Evolutionary conservation across 2,797 vertebrate genomes (phyloP), one percentile per base, ranked within the genome.

Genomic region (Dromococcyx pavoninus): DNA sequence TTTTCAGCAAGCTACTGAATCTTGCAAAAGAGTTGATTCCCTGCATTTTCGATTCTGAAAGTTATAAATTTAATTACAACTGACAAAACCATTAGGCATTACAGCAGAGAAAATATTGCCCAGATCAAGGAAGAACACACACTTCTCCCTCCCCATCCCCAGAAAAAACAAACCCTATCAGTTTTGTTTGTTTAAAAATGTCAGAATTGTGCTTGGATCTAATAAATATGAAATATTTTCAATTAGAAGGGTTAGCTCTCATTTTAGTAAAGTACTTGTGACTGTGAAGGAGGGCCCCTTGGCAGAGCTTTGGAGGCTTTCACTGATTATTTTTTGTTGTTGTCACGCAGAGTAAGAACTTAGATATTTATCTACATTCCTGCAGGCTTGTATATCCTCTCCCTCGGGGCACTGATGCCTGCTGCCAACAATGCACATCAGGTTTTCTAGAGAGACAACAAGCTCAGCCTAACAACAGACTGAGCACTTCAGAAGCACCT

Each of bases 361-460:
- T 28, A 76, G 84, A 93, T 95, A 60, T 61, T 90, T 92, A 94
- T 88, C 91, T 95, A 54, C 92, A 67, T 95, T 94, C 94, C 94
- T 89, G 67, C 77, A 95, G 94, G 90, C 80, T 89, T 89, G 82
- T 88, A 67, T 91, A 84, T 94, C 86, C 74, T 76, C 56, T 88
- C 86, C 90, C 91, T 85, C 1, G 2, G 58, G 93, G 56, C 77
- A 46, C 2, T 37, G 48, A 27, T 53, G 41, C 60, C 51, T 86
- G 64, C 74, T 88, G 93, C 86, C 92, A 87, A 32, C 48, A 85
- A 76, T 11, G 33, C 60, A 86, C 56, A 66, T 54, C 43, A 73
- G 51, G 58, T 90, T 91, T 95, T 86, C 88, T 67, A 70, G 60
- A 84, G 56, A 81, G 35, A 53, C 23, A 18, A 44, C n/a, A 70